Evolutionary conservation across 2,888 invertebrate genomes (phyloP).

Genomic region (Tyria jacobaeae): DNA sequence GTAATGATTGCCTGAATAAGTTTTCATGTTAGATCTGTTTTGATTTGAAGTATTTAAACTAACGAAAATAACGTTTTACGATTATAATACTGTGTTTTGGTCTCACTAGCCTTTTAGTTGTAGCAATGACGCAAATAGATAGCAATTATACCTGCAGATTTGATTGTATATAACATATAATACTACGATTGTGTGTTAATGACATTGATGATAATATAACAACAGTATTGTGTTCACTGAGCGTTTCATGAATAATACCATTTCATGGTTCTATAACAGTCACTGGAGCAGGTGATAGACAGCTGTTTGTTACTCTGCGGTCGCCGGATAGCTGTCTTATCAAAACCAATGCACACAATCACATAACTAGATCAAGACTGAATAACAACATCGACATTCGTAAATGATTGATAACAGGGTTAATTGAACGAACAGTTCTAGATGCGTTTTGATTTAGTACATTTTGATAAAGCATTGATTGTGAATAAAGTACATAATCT

Average conservation of each 20-base stretch:
- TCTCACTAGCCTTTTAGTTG: constrained; percentile 23
- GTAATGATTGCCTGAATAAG: constrained; percentile 34
- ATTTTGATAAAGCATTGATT: neutral
- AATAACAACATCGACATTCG: constrained; percentile 43
- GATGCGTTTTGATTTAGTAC: constrained; percentile 5
- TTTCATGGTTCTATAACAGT: constrained; percentile 41
- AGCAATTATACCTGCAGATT: constrained; percentile 22
- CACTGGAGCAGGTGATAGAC: constrained; percentile 53
- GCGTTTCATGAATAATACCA: constrained; percentile 49
- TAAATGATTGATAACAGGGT: constrained; percentile 50
- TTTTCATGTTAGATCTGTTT: constrained; percentile 39
- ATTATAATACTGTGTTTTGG: constrained; percentile 32
- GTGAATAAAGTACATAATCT: neutral
- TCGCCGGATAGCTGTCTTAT: constrained; percentile 63
- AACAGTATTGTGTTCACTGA: constrained; percentile 45
- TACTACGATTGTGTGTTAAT: constrained; percentile 30
- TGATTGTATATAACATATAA: constrained; percentile 6
- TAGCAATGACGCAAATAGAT: constrained; percentile 32
- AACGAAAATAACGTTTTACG: constrained; percentile 39
- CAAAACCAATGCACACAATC: constrained; percentile 55
- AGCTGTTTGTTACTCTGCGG: constrained; percentile 57
- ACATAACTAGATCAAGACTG: constrained; percentile 55
- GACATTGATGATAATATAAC: constrained; percentile 46
- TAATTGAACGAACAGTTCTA: constrained; percentile 18
- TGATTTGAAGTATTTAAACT: constrained; percentile 28